Evolutionary conservation across 2,888 invertebrate genomes (phyloP).

Genomic region (Metellina segmentata): DNA sequence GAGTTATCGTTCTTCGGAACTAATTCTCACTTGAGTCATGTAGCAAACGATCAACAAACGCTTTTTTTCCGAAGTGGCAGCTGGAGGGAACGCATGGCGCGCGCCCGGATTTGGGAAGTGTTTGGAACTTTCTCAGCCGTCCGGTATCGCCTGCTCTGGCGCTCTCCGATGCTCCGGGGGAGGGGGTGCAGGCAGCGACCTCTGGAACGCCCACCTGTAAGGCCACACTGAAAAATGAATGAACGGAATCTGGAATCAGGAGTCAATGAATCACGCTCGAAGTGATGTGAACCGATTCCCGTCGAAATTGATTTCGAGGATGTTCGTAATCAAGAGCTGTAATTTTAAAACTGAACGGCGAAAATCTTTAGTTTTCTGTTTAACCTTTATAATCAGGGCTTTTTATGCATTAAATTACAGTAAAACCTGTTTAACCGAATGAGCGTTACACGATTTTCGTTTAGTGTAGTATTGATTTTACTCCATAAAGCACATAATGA

Average conservation of each 20-base stretch:
- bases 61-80: slow-evolving; percentile 7
- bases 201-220: slow-evolving; percentile 46
- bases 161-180: not conserved
- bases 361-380: not conserved
- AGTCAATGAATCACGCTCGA: not conserved
- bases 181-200: slow-evolving; percentile 38
- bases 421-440: too few species aligned
- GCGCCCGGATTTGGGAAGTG: slow-evolving; percentile 6
- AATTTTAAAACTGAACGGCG: slow-evolving; percentile 6
- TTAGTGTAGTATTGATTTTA: too few species aligned
- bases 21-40: not conserved
- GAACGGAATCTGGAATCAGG: not conserved
- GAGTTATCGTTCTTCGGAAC: not conserved
- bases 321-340: not conserved
- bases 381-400: too few species aligned
- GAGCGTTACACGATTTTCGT: too few species aligned
- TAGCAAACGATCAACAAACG: slow-evolving; percentile 11
- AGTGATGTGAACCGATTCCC: not conserved
- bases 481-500: too few species aligned
- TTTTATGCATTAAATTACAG: too few species aligned
- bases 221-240: not conserved
- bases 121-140: slow-evolving; percentile 38
- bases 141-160: slow-evolving; percentile 16
- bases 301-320: not conserved
- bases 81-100: not conserved